These are phyloP conservation scores for Dallia pectoralis DNA, from an alignment of 2,797 vertebrate species.

Conservation along the genomic window DNA sequence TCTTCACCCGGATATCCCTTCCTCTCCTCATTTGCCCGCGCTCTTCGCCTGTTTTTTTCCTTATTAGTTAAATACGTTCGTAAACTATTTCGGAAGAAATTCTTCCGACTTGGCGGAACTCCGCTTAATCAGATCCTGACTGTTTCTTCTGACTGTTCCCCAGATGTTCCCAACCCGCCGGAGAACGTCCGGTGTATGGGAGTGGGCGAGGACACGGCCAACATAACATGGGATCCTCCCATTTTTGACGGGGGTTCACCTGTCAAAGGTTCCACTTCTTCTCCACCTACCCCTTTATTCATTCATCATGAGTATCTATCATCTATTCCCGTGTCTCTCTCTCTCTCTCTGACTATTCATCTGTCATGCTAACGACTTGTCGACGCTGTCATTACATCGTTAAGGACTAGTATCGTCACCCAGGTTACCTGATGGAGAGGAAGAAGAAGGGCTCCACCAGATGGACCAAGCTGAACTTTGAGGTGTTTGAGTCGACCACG, in stretches of 20 bases:
- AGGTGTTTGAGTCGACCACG: constrained; percentile 74
- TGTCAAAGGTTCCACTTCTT: constrained; percentile 73
- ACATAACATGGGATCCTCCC: constrained; percentile 82
- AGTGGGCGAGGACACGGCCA: constrained; percentile 83
- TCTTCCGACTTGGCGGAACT: neutral
- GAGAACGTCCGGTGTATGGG: constrained; percentile 79
- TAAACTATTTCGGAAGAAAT: neutral
- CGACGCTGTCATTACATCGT: neutral
- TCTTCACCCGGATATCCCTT: neutral
- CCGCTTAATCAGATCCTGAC: constrained; percentile 34
- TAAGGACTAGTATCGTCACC: neutral
- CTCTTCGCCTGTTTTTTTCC: constrained; percentile 14
- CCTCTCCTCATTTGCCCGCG: neutral
- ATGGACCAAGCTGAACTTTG: constrained; percentile 92
- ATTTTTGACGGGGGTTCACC: constrained; percentile 81
- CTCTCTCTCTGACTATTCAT: neutral
- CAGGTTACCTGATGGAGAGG: constrained; percentile 88
- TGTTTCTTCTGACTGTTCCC: constrained; percentile 20
- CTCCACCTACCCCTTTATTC: neutral
- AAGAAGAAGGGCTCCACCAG: constrained; percentile 83
- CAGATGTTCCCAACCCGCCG: constrained; percentile 87
- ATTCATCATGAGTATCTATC: too few relatives aligned
- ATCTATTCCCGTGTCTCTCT: neutral
- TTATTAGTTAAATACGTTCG: neutral
- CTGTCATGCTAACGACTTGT: neutral